These are phyloP conservation scores for Drosophila mojavensis DNA, from an alignment of 1,140 invertebrate species.

Conservation along the genomic window DNA sequence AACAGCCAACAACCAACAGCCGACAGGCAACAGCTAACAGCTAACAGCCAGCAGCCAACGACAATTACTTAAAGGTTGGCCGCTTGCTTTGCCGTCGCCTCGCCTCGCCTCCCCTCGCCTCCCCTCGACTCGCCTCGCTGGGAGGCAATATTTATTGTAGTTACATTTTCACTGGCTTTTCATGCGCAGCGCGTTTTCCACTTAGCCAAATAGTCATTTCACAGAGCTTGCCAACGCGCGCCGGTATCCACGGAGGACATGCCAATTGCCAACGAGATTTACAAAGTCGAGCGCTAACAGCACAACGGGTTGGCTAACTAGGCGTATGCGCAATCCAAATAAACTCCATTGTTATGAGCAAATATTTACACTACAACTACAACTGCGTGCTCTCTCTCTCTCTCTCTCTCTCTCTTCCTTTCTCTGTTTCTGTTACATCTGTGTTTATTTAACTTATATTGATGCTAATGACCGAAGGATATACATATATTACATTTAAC, in stretches of 20 bases:
- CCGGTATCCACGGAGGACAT: not conserved
- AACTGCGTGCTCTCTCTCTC: no score
- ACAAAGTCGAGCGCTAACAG: not conserved
- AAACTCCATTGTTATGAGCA: conserved; percentile 15
- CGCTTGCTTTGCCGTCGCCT: no score
- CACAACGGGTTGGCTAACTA: conserved; percentile 24
- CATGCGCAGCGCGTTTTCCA: conserved; percentile 20
- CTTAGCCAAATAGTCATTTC: conserved; percentile 31
- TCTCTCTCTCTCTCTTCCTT: not conserved
- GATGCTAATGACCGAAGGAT: not conserved
- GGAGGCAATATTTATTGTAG: conserved; percentile 22
- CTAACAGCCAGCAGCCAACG: conserved; percentile 1
- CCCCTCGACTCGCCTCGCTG: not conserved
- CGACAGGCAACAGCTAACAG: not conserved
- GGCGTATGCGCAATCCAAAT: conserved; percentile 49
- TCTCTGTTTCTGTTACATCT: not conserved
- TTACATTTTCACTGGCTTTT: conserved; percentile 13
- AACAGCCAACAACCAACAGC: not conserved
- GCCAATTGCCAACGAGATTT: conserved; percentile 1
- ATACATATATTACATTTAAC: not conserved
- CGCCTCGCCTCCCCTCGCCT: not conserved
- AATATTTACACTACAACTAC: conserved; percentile 26
- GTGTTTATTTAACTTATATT: not conserved
- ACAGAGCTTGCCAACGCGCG: no score
- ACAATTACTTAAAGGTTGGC: conserved; percentile 28